Percentiles rank a stretch among this genome's conserved stretches.
Conservation (phyloP, 1,140 invertebrate species). For the Temnothorax nylanderi region DNA sequence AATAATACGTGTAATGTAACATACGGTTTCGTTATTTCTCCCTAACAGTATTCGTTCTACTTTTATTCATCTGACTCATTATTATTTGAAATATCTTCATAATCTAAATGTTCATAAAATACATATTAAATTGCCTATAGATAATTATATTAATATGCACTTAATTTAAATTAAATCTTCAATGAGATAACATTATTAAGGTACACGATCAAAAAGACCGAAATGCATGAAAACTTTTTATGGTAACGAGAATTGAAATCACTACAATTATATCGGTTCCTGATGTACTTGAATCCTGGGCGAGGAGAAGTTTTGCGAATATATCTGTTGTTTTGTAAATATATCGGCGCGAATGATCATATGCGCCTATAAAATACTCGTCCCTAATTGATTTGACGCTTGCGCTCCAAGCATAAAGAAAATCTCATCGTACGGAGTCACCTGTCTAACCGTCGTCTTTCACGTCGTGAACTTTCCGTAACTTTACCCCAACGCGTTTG, state of each 20-base stretch:
- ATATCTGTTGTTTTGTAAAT: no score
- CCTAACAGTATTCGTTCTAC: neutral
- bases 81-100: neutral
- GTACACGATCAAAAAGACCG: neutral
- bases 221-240: neutral
- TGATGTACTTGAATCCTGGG: no score
- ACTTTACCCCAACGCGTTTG: conserved; percentile 9
- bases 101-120: neutral
- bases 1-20: neutral
- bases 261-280: neutral
- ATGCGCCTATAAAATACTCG: conserved; percentile 17
- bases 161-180: neutral
- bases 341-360: neutral
- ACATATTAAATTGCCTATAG: neutral
- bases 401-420: neutral
- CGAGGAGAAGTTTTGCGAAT: no score
- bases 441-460: conserved; percentile 53
- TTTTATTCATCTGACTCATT: neutral
- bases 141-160: neutral
- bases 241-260: neutral
- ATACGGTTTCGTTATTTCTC: neutral
- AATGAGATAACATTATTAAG: neutral
- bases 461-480: conserved; percentile 5
- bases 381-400: conserved; percentile 7
- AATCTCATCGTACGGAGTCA: conserved; percentile 69